These are phyloP conservation scores for Auanema freiburgensis DNA, from an alignment of 2,888 invertebrate species.

Conservation along the genomic window DNA sequence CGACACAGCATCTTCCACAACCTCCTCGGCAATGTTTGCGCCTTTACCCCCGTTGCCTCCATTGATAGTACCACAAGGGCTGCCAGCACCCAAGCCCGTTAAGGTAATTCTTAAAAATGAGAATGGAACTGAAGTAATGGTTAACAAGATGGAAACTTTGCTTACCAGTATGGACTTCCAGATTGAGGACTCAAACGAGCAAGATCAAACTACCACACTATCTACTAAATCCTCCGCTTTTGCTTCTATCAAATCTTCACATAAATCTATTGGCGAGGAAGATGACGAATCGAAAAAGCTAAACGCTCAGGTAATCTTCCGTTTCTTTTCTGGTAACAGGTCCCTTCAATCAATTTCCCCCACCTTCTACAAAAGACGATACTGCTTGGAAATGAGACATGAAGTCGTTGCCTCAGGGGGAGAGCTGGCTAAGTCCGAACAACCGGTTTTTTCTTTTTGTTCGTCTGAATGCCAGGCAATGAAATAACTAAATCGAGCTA, in stretches of 20 bases:
- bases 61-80: constrained; percentile 9
- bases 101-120: constrained; percentile 17
- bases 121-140: no score
- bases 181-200: constrained; percentile 14
- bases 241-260: not conserved
- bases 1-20: constrained; percentile 44
- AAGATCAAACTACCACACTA: constrained; percentile 5
- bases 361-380: no score
- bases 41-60: constrained; percentile 13
- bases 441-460: no score
- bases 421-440: no score
- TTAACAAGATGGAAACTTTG: no score
- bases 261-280: not conserved
- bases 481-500: no score
- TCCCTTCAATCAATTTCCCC: no score
- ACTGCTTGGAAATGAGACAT: no score
- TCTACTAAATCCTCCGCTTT: constrained; percentile 11
- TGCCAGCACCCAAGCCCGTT: constrained; percentile 38
- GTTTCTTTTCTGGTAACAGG: no score
- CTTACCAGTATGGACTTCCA: not conserved
- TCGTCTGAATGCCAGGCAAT: no score
- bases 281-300: constrained; percentile 19
- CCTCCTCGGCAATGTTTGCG: constrained; percentile 27
- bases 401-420: no score
- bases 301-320: constrained; percentile 13